Evolutionary conservation across 2,797 vertebrate species (phyloP), one percentile per base, ranked within the genome.

Genomic region (Tragopan temminckii): DNA sequence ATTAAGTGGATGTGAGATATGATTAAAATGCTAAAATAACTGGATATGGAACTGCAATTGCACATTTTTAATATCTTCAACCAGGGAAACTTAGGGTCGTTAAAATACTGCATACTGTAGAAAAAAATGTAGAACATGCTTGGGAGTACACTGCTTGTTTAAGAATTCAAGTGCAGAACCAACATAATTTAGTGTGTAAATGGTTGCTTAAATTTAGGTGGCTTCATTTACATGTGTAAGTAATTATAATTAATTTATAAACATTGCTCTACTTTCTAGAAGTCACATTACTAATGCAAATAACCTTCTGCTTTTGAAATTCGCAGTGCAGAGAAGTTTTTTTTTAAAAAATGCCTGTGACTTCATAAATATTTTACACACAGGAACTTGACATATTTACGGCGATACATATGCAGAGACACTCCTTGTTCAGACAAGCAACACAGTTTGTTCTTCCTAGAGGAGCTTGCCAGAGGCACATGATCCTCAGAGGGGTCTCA

Each of bases 161-260:
- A 95, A 92, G 67, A 95, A 94, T 88, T 78, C 85, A 89, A 87
- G 57, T 42, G 55, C 38, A 70, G 57, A 82, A 55, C 61, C 87
- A 88, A 76, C 66, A 72, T n/a, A 66, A 74, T 90, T 87, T 52
- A 70, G 75, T 21, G 4, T 72, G 63, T 88, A 88, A 94, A 93
- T 24, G 61, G 70, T 43, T 94, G 74, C 57, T 93, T 89, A 94
- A 96, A 94, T 86, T 87, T 72, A 82, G 74, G 57, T 92, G 87
- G 67, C 80, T 95, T 94, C 85, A 94, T 92, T 91, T 93, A 93
- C 92, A 94, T 71, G 63, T 92, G 77, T 88, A 95, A 94, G 89
- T 62, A 84, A 95, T 84, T 88, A 86, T 81, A 93, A 96, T 88
- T 93, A 79, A 96, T 95, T 91, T 95, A 43, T 89, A 92, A 93